Evolutionary conservation across 2,888 invertebrate species (phyloP).

Genomic region (Tachina lurida): DNA sequence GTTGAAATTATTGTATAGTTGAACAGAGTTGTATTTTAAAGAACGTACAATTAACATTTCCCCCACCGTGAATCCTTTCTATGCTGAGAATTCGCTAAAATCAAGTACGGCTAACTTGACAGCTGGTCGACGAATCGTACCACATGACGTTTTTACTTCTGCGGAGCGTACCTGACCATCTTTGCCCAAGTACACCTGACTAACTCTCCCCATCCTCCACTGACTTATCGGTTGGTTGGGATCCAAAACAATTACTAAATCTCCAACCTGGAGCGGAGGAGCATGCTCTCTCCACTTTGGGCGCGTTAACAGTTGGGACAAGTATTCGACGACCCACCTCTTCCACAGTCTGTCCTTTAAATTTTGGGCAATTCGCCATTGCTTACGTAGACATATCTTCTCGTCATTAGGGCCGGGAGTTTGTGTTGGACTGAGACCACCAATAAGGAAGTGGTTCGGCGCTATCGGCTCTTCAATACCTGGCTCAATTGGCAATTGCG

Average conservation of each 20-base stretch:
- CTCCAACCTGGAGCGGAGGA: constrained; percentile 34
- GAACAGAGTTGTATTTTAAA: no score
- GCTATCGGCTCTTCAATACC: constrained; percentile 63
- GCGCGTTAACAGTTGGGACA: no score
- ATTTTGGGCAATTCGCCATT: no score
- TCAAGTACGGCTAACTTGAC: not conserved
- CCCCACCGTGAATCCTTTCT: no score
- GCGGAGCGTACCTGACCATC: constrained; percentile 25
- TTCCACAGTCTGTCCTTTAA: constrained; percentile 40
- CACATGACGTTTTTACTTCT: constrained; percentile 28
- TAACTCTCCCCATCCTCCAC: constrained; percentile 58
- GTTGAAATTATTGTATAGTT: no score
- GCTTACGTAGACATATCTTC: no score
- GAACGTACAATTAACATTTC: no score
- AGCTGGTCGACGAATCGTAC: not conserved
- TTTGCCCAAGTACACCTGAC: constrained; percentile 13
- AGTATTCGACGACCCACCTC: constrained; percentile 6
- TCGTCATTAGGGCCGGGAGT: no score
- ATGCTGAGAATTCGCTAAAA: not conserved
- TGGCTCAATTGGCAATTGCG: constrained; percentile 4
- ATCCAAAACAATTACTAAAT: constrained; percentile 61
- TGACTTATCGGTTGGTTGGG: constrained; percentile 12
- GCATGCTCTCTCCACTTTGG: constrained; percentile 60
- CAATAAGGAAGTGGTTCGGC: constrained; percentile 64
- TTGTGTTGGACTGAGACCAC: no score